phyloP scores from a whole-genome alignment of 2,113 vertebrate genomes.

The Anoplopoma fimbria region DNA sequence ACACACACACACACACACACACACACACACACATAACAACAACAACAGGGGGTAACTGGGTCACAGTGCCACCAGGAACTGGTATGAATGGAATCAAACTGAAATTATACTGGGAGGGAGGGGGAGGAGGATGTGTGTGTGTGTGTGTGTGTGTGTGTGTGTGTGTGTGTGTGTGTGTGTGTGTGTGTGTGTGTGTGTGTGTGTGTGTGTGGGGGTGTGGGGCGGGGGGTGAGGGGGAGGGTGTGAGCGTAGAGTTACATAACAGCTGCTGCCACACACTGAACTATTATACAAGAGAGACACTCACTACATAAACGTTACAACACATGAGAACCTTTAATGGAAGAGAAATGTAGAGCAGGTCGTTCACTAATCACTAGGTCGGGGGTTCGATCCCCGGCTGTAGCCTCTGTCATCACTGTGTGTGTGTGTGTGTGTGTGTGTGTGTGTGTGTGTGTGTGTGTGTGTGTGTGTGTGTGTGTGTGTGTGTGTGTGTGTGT shows the following conservation, averaged over 20 bases:
- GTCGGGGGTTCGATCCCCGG: too few relatives aligned
- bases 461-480: not conserved
- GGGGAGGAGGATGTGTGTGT: too few relatives aligned
- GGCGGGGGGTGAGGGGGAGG: too few relatives aligned
- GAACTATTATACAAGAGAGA: slow-evolving; percentile 7
- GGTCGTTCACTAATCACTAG: too few relatives aligned
- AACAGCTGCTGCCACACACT: slow-evolving; percentile 11
- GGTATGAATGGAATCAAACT: slow-evolving; percentile 55
- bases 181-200: too few relatives aligned
- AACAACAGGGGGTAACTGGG: slow-evolving; percentile 29
- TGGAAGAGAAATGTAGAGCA: too few relatives aligned
- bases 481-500: not conserved
- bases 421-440: too few relatives aligned
- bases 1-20: slow-evolving; percentile 2
- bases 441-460: not conserved
- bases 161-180: too few relatives aligned
- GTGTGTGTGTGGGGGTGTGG: too few relatives aligned
- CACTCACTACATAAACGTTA: not conserved
- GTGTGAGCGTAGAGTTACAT: slow-evolving; percentile 24
- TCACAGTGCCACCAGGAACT: slow-evolving; percentile 41
- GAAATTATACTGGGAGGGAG: slow-evolving; percentile 11
- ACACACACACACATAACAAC: slow-evolving; percentile 9
- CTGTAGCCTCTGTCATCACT: too few relatives aligned
- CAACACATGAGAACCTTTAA: too few relatives aligned
- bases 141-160: too few relatives aligned